Evolutionary conservation across 1,140 invertebrate genomes (phyloP), one percentile per base, ranked within the genome.

Genomic region (Bombus balteatus): DNA sequence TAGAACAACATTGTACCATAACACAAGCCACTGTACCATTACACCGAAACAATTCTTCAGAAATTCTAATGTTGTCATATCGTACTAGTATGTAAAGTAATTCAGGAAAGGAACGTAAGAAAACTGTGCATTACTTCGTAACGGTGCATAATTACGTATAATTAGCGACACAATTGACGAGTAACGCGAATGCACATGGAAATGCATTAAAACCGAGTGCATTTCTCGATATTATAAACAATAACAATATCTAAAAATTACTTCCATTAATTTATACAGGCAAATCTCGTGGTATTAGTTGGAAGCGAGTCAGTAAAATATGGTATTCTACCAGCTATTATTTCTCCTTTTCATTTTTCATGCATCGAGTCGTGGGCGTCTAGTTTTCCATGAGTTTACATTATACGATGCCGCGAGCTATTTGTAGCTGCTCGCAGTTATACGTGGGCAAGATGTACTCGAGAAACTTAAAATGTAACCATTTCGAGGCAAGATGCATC

Each of bases 381-480:
- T 76, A 86, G 85, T 77, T 81, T 81, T 85, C 57, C 78, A 84
- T 79, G 75, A 83, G 82, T 78, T 77, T 83, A 77, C 73, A 83
- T 83, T 83, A 77, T 62, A 71, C 66, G 25, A 22, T 70, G 75
- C 65, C n/a, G 47, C n/a, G 47, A 59, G 82, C 75, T 84, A 79
- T 84, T 84, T 71, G 82, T 71, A 79, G 66, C 82, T 37, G 15
- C 13, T 25, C 37, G 18, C 34, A 70, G 53, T 71, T 78, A 84
- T 39, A 84, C 82, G 37, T 71, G 74, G 59, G 47, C 39, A 76
- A 78, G 75, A 78, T 78, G 53, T 66, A 84, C 62, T 70, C 74
- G 18, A 77, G 82, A 83, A 77, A 39, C 34, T 37, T 37, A 70
- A 74, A 77, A 79, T 79, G 74, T 79, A 78, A 71, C 47, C 66